phyloP scores from a whole-genome alignment of 1,140 invertebrate genomes.

The Mactra quadrangularis region DNA sequence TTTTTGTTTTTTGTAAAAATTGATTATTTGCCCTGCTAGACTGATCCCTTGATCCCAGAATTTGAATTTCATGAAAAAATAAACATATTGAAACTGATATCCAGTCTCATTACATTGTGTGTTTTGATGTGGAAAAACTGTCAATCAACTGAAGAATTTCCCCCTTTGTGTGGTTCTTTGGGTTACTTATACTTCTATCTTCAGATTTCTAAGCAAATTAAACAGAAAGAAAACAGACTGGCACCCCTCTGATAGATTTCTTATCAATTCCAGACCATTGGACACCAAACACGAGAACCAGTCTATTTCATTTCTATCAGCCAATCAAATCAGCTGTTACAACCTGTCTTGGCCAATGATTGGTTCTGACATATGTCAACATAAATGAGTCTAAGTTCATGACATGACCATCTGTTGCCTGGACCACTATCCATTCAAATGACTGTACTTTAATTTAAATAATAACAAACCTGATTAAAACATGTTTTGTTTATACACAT shows the following conservation, averaged over 20 bases:
- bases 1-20: too few relatives aligned
- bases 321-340: slow-evolving; percentile 45
- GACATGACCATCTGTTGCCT: slow-evolving; percentile 24
- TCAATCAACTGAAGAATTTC: slow-evolving; percentile 9
- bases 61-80: slow-evolving; percentile 23
- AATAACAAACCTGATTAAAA: neutral
- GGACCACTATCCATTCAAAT: neutral
- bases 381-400: neutral
- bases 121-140: slow-evolving; percentile 4
- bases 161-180: neutral
- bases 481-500: neutral
- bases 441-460: neutral
- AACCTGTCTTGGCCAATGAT: slow-evolving; percentile 19
- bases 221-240: slow-evolving; percentile 21
- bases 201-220: slow-evolving; percentile 31
- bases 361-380: slow-evolving; percentile 34
- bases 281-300: slow-evolving; percentile 25
- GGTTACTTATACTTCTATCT: slow-evolving; percentile 4
- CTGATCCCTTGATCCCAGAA: too few relatives aligned
- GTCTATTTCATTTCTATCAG: neutral
- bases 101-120: slow-evolving; percentile 26
- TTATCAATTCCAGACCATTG: slow-evolving; percentile 27
- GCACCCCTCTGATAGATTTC: slow-evolving; percentile 16
- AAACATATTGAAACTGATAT: slow-evolving; percentile 9
- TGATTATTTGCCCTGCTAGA: too few relatives aligned